A percentile compares a stretch with the other conserved stretches of the same genome.
phyloP scores from a whole-genome alignment of 1,140 invertebrate genomes.

The Drosophila pectinifera region DNA sequence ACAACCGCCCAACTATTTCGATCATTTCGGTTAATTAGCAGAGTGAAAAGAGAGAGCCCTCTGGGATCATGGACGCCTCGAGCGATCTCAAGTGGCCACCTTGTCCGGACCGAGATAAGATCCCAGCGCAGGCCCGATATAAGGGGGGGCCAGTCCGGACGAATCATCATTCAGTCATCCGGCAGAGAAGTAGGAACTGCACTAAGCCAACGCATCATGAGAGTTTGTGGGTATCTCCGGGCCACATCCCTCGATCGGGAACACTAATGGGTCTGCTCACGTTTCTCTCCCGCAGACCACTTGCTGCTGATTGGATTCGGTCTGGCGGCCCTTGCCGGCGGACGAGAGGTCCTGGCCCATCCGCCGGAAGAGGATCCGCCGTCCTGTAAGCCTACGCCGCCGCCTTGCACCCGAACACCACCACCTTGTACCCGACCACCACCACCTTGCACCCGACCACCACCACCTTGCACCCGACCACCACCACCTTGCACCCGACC shows the following conservation, averaged over 20 bases:
- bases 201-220: constrained; percentile 46
- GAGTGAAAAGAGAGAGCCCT: background rate
- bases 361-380: constrained; percentile 1
- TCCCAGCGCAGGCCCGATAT: constrained; percentile 8
- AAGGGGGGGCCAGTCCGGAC: constrained; percentile 8
- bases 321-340: constrained; percentile 42
- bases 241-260: background rate
- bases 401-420: background rate
- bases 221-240: constrained; percentile 49
- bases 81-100: constrained; percentile 27
- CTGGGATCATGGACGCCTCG: constrained; percentile 20
- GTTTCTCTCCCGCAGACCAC: constrained; percentile 31
- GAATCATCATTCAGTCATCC: background rate
- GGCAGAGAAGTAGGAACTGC: constrained; percentile 39
- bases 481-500: constrained; percentile 4
- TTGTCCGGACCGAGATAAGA: constrained; percentile 19
- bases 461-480: background rate
- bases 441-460: background rate
- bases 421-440: constrained; percentile 13
- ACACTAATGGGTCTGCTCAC: background rate
- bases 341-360: constrained; percentile 7
- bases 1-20: background rate
- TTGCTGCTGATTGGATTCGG: constrained; percentile 39
- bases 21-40: constrained; percentile 21
- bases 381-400: background rate